Evolutionary conservation across 2,888 invertebrate genomes (phyloP), one percentile per base, ranked within the genome.

Genomic region (Seira sanloemensis): DNA sequence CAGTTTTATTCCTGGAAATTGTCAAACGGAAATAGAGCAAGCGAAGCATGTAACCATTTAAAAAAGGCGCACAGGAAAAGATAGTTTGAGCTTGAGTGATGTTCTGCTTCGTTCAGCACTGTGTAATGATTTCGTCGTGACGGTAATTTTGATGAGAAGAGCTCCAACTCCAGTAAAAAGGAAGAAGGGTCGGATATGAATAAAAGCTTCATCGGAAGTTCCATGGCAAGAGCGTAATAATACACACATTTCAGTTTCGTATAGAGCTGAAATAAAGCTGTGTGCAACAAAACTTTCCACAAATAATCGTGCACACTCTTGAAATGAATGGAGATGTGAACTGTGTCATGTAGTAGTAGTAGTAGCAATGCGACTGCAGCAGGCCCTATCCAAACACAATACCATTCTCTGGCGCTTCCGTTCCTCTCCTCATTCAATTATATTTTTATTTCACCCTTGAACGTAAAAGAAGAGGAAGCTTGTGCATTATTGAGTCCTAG

Each of bases 11-110:
- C 37, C 37, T 37, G 37, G 37, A 37, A 37, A 37, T 37, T n/a
- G n/a, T 7, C 1, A 19, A 21, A 46, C 27, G 71, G 71, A 71
- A 71, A 71, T 46, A 9, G 23, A 71, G 46, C 46, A 71, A 46
- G 18, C 71, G n/a, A 71, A 27, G 71, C 71, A 71, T 25, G 71
- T 37, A n/a, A 37, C 26, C 24, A 26, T 2, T n/a, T 4, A 50
- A 23, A 21, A 25, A 24, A 1, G 25, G n/a, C 7, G 5, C 21
- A 21, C 12, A 67, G 21, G 67, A 23, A 37, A 37, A 37, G 37
- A 37, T 37, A 12, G 37, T n/a, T n/a, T n/a, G n/a, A n/a, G n/a
- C n/a, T n/a, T n/a, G n/a, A n/a, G n/a, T n/a, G n/a, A n/a, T n/a
- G n/a, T 37, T 37, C 37, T 37, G 37, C 37, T 7, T 37, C 5